These are phyloP conservation scores for Poecilia gillii DNA, from an alignment of 2,797 vertebrate genomes.

Conservation along the genomic window DNA sequence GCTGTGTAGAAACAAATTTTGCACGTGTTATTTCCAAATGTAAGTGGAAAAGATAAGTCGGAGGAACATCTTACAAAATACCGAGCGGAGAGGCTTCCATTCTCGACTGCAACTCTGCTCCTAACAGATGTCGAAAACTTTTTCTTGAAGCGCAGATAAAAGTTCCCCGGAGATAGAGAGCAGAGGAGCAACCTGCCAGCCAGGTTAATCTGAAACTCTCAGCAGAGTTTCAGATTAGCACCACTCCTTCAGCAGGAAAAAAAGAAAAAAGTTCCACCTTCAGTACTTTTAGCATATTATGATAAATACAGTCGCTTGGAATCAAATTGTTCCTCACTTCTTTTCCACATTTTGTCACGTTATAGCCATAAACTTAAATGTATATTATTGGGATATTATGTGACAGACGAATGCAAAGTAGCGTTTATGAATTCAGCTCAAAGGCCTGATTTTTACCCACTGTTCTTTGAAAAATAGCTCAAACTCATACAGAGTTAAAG, in stretches of 20 bases:
- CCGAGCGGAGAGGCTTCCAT: slow-evolving; percentile 81
- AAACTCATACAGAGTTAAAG: not conserved
- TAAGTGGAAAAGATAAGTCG: not conserved
- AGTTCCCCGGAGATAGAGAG: not conserved
- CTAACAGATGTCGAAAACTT: not conserved
- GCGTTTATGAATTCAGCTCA: no score
- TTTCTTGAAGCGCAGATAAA: slow-evolving; percentile 67
- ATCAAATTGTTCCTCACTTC: not conserved
- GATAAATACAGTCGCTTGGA: slow-evolving; percentile 75
- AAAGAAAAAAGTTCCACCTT: slow-evolving; percentile 29
- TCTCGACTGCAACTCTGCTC: slow-evolving; percentile 48
- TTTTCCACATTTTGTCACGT: not conserved
- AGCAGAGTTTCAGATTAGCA: slow-evolving; percentile 70
- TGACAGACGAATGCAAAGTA: not conserved
- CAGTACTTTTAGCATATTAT: not conserved
- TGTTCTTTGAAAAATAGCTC: not conserved
- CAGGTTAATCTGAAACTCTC: slow-evolving; percentile 83
- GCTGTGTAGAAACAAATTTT: slow-evolving; percentile 2
- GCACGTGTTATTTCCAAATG: not conserved
- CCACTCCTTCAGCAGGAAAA: slow-evolving; percentile 78
- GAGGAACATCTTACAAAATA: slow-evolving; percentile 78
- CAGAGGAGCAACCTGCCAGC: slow-evolving; percentile 73
- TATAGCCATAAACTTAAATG: not conserved
- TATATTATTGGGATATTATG: not conserved
- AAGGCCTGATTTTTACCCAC: not conserved